Percentiles rank a stretch among this genome's conserved stretches.
Evolutionary conservation across 2,113 vertebrate species (phyloP).

Genomic region (Rattus norvegicus): GRCr8 NC_086029.1:69504501-69505000

Average conservation of each 20-base stretch:
- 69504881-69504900: not conserved
- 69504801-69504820: slow-evolving; percentile 82
- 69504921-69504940: slow-evolving; percentile 55
- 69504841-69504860: slow-evolving; percentile 68
- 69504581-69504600: slow-evolving; percentile 53
- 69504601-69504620: slow-evolving; percentile 51
- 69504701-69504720: slow-evolving; percentile 72
- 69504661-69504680: slow-evolving; percentile 61
- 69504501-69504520: slow-evolving; percentile 59
- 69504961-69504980: slow-evolving; percentile 78
- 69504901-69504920: slow-evolving; percentile 45
- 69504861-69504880: slow-evolving; percentile 57
- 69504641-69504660: slow-evolving; percentile 46
- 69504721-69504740: slow-evolving; percentile 78
- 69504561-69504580: slow-evolving; percentile 77
- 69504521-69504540: slow-evolving; percentile 71
- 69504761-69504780: slow-evolving; percentile 85
- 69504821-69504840: slow-evolving; percentile 71
- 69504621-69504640: slow-evolving; percentile 56
- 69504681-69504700: slow-evolving; percentile 79
- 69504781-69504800: slow-evolving; percentile 88
- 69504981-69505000: slow-evolving; percentile 7
- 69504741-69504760: slow-evolving; percentile 76
- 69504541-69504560: slow-evolving; percentile 64
- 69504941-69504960: slow-evolving; percentile 68